Conservation (phyloP, 1,140 invertebrate genomes). For the Ooceraea biroi region DNA sequence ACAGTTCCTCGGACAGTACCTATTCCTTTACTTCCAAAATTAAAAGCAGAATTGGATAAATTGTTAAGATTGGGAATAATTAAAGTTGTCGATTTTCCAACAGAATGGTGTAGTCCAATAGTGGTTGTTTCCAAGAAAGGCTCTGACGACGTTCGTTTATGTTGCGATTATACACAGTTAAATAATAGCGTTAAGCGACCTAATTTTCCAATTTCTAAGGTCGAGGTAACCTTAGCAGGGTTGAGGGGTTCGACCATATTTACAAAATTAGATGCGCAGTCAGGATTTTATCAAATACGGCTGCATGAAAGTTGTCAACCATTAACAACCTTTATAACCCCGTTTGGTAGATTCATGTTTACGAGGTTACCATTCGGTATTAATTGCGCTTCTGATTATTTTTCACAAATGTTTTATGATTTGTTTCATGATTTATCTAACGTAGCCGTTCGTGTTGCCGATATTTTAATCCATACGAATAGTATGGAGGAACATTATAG, state of each 20-base stretch:
- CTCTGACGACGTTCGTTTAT: not conserved
- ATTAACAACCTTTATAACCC: slow-evolving; percentile 79
- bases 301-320: not conserved
- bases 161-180: not conserved
- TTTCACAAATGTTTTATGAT: slow-evolving; percentile 62
- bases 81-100: not conserved
- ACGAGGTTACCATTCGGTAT: slow-evolving; percentile 81
- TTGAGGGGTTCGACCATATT: not conserved
- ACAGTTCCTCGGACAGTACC: not conserved
- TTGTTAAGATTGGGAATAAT: not conserved
- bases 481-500: slow-evolving; percentile 70
- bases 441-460: slow-evolving; percentile 45
- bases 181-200: not conserved
- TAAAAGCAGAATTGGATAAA: not conserved
- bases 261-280: not conserved
- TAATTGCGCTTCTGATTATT: slow-evolving; percentile 71
- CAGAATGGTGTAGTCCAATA: not conserved
- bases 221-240: not conserved
- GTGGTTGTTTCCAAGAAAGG: not conserved
- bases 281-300: not conserved
- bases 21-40: not conserved
- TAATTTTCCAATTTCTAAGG: not conserved
- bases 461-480: slow-evolving; percentile 64
- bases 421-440: slow-evolving; percentile 62
- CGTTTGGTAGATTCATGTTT: slow-evolving; percentile 79